Conservation (phyloP, 1,140 invertebrate genomes). For the Euwallacea similis region DNA sequence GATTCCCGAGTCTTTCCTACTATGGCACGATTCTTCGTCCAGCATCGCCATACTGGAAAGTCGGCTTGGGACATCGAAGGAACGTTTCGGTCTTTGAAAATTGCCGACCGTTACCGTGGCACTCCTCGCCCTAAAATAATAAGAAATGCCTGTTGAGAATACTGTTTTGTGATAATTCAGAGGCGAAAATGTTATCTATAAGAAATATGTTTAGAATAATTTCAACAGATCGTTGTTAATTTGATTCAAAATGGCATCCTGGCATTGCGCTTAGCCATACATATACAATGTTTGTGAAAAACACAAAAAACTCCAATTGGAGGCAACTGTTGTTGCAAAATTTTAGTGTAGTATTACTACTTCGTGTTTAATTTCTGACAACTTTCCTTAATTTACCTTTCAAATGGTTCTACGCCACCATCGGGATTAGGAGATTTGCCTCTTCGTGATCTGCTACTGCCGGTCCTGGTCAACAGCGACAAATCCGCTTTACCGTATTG, state of each 20-base stretch:
- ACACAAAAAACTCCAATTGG: too few relatives aligned
- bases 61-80: constrained; percentile 49
- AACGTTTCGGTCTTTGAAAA: constrained; percentile 46
- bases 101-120: constrained; percentile 46
- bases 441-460: constrained; percentile 55
- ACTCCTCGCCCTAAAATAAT: constrained; percentile 44
- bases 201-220: too few relatives aligned
- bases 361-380: background rate
- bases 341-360: too few relatives aligned
- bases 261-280: too few relatives aligned
- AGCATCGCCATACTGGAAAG: constrained; percentile 46
- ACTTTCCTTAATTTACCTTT: constrained; percentile 21
- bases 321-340: too few relatives aligned
- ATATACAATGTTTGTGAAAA: too few relatives aligned
- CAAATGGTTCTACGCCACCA: constrained; percentile 33
- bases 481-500: constrained; percentile 59
- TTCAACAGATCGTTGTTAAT: background rate
- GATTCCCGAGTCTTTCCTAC: constrained; percentile 85
- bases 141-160: too few relatives aligned
- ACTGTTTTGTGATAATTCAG: too few relatives aligned
- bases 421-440: constrained; percentile 49
- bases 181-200: too few relatives aligned
- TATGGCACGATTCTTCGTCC: constrained; percentile 72
- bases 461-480: constrained; percentile 58
- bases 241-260: background rate